Base-by-base conservation (phyloP, 2,888 invertebrate species). In the Arge pagana region DNA sequence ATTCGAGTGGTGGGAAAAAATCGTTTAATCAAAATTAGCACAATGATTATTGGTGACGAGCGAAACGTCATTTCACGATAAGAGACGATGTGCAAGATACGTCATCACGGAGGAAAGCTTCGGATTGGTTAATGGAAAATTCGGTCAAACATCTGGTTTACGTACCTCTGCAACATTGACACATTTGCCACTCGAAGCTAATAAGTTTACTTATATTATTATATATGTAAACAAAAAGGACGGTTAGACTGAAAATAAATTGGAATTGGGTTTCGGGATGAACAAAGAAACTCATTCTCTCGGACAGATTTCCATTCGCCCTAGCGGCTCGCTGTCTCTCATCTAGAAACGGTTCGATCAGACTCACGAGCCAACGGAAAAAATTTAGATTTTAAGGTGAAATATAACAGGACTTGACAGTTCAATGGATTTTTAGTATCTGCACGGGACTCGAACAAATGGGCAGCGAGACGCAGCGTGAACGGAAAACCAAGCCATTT, bases 401-500 rank as follows among this genome's bases (percentile, higher is more conserved):
- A 33, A 31, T n/a, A 35, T 42, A 19, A 23, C 8, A 45, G 16
- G 6, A 23, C 21, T 31, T 33, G 15, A 35, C 35, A 13, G 21
- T 45, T 10, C 35, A 33, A 31, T 33, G 24, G 35, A 45, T 31
- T 33, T n/a, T 45, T 45, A 31, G 23, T 35, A 45, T 33, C 45
- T 35, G 35, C 45, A 45, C 45, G 45, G 45, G 45, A 45, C 45
- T n/a, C n/a, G 64, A 63, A 56, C 54, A 50, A 53, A 56, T 49
- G 40, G 50, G 40, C 41, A 42, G 36, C 53, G 48, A 43, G 41
- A 53, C 5, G 48, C 40, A 41, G 39, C 52, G 58, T 52, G 52
- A 55, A 61, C 57, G 30, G 54, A 58, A 49, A 65, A 60, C 56
- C 48, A 39, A 55, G 53, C 52, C 60, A 58, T 55, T 53, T 58